phyloP scores from a whole-genome alignment of 1,140 invertebrate species.

The Hesperophylax magnus region DNA sequence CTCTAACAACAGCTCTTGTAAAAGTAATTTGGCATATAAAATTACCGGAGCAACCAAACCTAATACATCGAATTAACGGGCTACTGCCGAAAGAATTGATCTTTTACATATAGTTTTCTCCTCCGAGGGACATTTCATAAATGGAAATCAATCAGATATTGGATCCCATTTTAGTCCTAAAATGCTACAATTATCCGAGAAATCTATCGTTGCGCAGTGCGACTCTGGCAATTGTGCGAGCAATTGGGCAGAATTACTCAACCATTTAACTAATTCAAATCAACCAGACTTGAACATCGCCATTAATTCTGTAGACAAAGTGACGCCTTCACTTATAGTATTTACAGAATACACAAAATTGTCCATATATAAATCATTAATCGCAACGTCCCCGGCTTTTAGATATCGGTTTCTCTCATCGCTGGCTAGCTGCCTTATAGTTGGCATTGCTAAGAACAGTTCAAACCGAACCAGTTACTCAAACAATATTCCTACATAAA shows the following conservation, averaged over 20 bases:
- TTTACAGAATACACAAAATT: neutral
- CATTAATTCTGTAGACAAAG: constrained; percentile 43
- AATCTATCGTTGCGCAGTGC: neutral
- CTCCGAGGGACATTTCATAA: too few relatives aligned
- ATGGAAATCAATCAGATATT: too few relatives aligned
- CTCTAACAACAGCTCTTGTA: neutral
- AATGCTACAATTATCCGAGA: neutral
- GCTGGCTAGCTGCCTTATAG: neutral
- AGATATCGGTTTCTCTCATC: neutral
- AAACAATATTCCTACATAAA: too few relatives aligned
- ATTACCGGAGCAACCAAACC: too few relatives aligned
- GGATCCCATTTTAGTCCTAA: too few relatives aligned
- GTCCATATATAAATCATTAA: too few relatives aligned
- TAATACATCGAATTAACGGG: neutral
- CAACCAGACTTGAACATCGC: constrained; percentile 51
- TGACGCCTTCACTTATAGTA: neutral
- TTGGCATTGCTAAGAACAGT: neutral
- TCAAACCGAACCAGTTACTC: too few relatives aligned
- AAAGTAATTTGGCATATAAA: too few relatives aligned
- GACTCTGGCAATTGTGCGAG: neutral
- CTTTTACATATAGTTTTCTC: too few relatives aligned
- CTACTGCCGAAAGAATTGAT: too few relatives aligned
- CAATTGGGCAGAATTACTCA: constrained; percentile 55
- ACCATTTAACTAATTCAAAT: constrained; percentile 59
- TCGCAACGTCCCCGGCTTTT: neutral